phyloP scores from a whole-genome alignment of 1,140 invertebrate species.

The Dinoponera quadriceps region DNA sequence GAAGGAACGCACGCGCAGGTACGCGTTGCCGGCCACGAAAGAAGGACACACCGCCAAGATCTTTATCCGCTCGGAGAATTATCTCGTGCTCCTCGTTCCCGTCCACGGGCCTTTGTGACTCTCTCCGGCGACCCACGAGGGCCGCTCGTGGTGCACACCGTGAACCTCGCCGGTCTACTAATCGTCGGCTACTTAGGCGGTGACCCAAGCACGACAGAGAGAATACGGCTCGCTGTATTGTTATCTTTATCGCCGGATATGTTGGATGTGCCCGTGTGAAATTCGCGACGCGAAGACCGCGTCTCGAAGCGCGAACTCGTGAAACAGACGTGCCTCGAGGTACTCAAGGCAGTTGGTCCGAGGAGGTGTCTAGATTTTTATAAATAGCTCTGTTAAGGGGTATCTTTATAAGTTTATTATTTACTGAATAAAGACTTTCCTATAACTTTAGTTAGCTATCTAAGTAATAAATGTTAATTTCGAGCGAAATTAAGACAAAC shows the following conservation, averaged over 20 bases:
- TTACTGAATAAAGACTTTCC: too few relatives aligned
- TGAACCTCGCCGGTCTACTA: not conserved
- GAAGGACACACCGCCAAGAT: slow-evolving; percentile 10
- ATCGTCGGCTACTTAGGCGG: not conserved
- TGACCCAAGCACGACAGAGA: not conserved
- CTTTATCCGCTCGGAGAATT: slow-evolving; percentile 29
- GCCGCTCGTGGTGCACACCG: not conserved
- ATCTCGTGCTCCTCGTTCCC: not conserved
- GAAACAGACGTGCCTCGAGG: too few relatives aligned
- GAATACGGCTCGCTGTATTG: not conserved
- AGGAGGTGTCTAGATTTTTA: too few relatives aligned
- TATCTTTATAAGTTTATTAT: too few relatives aligned
- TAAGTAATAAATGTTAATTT: too few relatives aligned
- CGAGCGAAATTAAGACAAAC: too few relatives aligned
- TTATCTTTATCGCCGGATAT: not conserved
- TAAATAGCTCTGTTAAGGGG: too few relatives aligned
- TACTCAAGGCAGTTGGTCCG: too few relatives aligned
- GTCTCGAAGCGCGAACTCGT: too few relatives aligned
- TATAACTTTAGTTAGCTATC: too few relatives aligned
- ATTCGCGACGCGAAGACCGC: slow-evolving; percentile 6
- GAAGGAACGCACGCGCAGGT: not conserved
- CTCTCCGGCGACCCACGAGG: slow-evolving; percentile 8
- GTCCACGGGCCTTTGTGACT: slow-evolving; percentile 9
- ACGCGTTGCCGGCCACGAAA: not conserved
- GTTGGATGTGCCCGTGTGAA: not conserved